Evolutionary conservation across 2,888 invertebrate species (phyloP).

Genomic region (Hemithea aestivaria): DNA sequence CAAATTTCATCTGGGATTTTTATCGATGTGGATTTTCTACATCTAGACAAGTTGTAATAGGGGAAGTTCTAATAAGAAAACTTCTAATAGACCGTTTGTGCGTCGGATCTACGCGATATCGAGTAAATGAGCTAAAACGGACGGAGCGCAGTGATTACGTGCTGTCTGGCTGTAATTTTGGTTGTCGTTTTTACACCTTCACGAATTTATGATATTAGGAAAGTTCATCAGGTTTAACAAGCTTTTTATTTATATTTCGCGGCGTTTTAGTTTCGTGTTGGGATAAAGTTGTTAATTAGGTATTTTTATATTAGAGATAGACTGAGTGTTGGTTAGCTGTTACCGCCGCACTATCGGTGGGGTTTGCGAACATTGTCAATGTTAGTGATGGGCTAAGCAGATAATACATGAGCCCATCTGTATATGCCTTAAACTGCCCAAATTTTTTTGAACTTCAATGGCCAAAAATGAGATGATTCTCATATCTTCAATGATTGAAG

Average conservation of each 20-base stretch:
- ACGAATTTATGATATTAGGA: constrained; percentile 13
- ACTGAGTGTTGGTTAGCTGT: no score
- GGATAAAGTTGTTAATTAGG: neutral
- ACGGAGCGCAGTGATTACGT: constrained; percentile 37
- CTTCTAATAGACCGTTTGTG: constrained; percentile 71
- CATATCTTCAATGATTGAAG: no score
- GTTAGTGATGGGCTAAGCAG: no score
- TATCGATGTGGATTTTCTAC: constrained; percentile 52
- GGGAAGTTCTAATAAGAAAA: constrained; percentile 77
- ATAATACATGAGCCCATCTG: no score
- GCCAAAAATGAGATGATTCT: no score
- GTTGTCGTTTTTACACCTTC: constrained; percentile 19
- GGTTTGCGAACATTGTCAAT: no score
- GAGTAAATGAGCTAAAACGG: constrained; percentile 61
- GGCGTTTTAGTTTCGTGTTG: no score
- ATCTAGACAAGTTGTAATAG: constrained; percentile 62
- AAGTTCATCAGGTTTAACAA: constrained; percentile 2
- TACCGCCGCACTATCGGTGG: no score
- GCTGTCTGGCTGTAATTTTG: constrained; percentile 38
- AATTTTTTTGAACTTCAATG: no score
- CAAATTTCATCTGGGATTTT: constrained; percentile 37
- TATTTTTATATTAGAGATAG: no score
- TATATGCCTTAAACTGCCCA: no score
- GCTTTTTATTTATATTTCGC: no score
- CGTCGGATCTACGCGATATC: constrained; percentile 63